These are phyloP conservation scores for Forbesichthys papilliferus DNA, from an alignment of 2,113 vertebrate species.

Conservation along the genomic window DNA sequence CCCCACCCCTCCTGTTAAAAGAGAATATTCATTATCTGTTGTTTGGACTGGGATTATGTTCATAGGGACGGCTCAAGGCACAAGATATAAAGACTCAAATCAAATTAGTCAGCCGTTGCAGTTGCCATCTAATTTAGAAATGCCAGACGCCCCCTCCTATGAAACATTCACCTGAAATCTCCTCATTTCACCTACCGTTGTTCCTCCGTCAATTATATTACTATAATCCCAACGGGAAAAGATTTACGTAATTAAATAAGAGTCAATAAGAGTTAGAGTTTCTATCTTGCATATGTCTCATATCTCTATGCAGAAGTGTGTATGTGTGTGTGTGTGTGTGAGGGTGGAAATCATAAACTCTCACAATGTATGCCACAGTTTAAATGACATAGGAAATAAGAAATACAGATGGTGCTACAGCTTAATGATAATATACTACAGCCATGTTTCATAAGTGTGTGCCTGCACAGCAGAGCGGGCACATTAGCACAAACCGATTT, in stretches of 20 bases:
- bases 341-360: too few species aligned
- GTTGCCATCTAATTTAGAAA: constrained; percentile 67
- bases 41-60: constrained; percentile 81
- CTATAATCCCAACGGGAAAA: constrained; percentile 27
- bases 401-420: too few species aligned
- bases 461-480: too few species aligned
- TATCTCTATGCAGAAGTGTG: too few species aligned
- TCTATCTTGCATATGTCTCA: too few species aligned
- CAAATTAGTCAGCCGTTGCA: constrained; percentile 71
- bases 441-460: too few species aligned
- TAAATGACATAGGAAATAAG: too few species aligned
- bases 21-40: constrained; percentile 80
- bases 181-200: constrained; percentile 15
- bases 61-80: constrained; percentile 70
- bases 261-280: too few species aligned
- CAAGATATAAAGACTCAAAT: constrained; percentile 77
- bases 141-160: constrained; percentile 11
- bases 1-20: constrained; percentile 22
- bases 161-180: constrained; percentile 14
- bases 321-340: too few species aligned
- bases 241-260: not conserved
- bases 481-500: too few species aligned
- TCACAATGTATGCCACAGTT: too few species aligned
- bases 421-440: too few species aligned
- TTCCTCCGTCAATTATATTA: constrained; percentile 22